A percentile compares a stretch with the other conserved stretches of the same genome.
Conservation (phyloP, 2,888 invertebrate genomes). For the Cosmorhoe ocellata region DNA sequence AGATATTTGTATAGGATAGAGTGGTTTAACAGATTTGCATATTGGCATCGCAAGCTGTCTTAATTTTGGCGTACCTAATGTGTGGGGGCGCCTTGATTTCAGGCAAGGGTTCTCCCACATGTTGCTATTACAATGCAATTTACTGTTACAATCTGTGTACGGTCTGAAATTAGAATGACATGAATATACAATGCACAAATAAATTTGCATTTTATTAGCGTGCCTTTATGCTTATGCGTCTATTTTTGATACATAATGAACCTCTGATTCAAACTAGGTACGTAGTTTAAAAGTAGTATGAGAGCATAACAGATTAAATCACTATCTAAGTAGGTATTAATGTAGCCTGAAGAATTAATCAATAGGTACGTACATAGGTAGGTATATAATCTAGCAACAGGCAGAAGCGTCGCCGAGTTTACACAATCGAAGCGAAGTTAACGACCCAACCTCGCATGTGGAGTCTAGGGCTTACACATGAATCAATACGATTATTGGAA, state of each 20-base stretch:
- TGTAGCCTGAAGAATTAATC: slow-evolving; percentile 10
- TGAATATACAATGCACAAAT: slow-evolving; percentile 48
- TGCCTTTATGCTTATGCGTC: too few relatives aligned
- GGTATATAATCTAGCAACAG: slow-evolving; percentile 19
- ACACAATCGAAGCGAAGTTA: slow-evolving; percentile 21
- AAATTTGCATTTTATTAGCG: slow-evolving; percentile 22
- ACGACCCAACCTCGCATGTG: slow-evolving; percentile 14
- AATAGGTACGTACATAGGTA: too few relatives aligned
- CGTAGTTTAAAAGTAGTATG: too few relatives aligned
- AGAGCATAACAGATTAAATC: too few relatives aligned
- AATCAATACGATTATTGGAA: slow-evolving; percentile 10
- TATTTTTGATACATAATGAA: too few relatives aligned
- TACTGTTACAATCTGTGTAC: slow-evolving; percentile 50
- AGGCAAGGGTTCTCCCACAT: slow-evolving; percentile 55
- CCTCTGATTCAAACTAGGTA: too few relatives aligned
- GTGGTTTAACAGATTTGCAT: slow-evolving; percentile 63
- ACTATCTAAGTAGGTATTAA: background rate
- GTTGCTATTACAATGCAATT: slow-evolving; percentile 70
- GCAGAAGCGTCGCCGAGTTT: slow-evolving; percentile 19
- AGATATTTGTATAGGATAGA: slow-evolving; percentile 38
- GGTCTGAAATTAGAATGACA: slow-evolving; percentile 53
- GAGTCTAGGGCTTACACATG: slow-evolving; percentile 3
- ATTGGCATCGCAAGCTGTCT: slow-evolving; percentile 76
- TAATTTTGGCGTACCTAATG: slow-evolving; percentile 75
- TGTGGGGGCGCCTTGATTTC: slow-evolving; percentile 43